Evolutionary conservation across 2,888 invertebrate genomes (phyloP).

Genomic region (Rhopalosiphum nymphaeae): DNA sequence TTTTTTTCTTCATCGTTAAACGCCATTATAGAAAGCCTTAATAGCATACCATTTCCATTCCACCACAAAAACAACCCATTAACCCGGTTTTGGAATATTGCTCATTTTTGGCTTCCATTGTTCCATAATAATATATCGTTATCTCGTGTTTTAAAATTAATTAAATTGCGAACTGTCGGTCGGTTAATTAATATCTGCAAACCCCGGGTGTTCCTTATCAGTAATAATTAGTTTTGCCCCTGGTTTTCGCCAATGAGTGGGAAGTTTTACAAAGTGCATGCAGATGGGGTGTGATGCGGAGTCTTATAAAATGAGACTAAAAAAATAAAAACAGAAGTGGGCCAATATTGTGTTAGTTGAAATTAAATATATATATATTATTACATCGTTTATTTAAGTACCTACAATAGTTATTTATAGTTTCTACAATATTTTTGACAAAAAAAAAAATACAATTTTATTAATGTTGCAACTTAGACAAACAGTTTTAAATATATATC

Average conservation of each 20-base stretch:
- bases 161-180: slow-evolving; percentile 63
- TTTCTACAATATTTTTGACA: background rate
- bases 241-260: slow-evolving; percentile 42
- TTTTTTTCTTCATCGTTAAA: slow-evolving; percentile 44
- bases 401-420: slow-evolving; percentile 3
- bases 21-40: slow-evolving; percentile 51
- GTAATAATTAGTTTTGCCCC: slow-evolving; percentile 60
- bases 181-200: slow-evolving; percentile 61
- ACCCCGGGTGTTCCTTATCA: slow-evolving; percentile 61
- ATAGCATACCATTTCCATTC: slow-evolving; percentile 42
- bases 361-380: background rate
- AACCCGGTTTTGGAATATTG: slow-evolving; percentile 56
- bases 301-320: slow-evolving; percentile 18
- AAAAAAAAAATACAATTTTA: background rate
- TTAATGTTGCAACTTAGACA: background rate
- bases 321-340: slow-evolving; percentile 40
- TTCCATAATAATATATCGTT: slow-evolving; percentile 48
- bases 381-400: slow-evolving; percentile 15
- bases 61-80: slow-evolving; percentile 56
- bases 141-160: slow-evolving; percentile 64
- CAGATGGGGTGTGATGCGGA: background rate
- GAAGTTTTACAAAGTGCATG: slow-evolving; percentile 52
- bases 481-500: background rate
- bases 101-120: slow-evolving; percentile 63
- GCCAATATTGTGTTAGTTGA: slow-evolving; percentile 14